Conservation (phyloP, 2,113 vertebrate species). For the Hemicordylus capensis region DNA sequence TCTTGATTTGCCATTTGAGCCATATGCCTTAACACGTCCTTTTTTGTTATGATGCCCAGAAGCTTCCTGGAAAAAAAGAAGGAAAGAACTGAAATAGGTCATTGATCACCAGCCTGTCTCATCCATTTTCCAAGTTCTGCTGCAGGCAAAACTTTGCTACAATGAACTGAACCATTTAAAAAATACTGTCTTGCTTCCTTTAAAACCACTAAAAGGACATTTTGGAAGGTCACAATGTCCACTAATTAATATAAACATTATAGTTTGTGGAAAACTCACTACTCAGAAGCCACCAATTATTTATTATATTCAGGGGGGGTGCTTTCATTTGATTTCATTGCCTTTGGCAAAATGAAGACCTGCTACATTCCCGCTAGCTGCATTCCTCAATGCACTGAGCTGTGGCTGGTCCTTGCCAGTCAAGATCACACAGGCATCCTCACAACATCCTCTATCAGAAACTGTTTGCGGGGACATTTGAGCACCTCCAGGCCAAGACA, state of each 20-base stretch:
- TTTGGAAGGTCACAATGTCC: not conserved
- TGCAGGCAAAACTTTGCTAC: conserved; percentile 14
- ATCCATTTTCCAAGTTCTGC: conserved; percentile 12
- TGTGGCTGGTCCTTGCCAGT: not conserved
- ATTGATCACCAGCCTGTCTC: conserved; percentile 12
- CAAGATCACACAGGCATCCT: not conserved
- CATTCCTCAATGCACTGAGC: not conserved
- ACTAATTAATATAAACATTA: conserved; percentile 8
- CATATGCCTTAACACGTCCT: conserved; percentile 98
- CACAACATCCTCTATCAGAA: not conserved
- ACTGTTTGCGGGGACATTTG: not conserved
- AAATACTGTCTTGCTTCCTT: not conserved
- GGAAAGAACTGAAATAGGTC: conserved; percentile 50
- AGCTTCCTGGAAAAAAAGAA: conserved; percentile 77
- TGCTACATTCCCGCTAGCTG: not conserved
- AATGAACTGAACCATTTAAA: conserved; percentile 1
- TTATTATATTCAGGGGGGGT: not conserved
- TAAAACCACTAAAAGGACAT: not conserved
- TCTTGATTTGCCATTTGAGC: conserved; percentile 99
- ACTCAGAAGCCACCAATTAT: not conserved
- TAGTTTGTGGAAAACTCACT: not conserved
- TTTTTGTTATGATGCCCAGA: conserved; percentile 92
- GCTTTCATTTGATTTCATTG: not conserved
- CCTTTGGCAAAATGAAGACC: conserved; percentile 8
- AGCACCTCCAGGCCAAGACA: not conserved